Evolutionary conservation across 2,797 vertebrate genomes (phyloP), one percentile per base, ranked within the genome.

Genomic region (Psittacula echo): DNA sequence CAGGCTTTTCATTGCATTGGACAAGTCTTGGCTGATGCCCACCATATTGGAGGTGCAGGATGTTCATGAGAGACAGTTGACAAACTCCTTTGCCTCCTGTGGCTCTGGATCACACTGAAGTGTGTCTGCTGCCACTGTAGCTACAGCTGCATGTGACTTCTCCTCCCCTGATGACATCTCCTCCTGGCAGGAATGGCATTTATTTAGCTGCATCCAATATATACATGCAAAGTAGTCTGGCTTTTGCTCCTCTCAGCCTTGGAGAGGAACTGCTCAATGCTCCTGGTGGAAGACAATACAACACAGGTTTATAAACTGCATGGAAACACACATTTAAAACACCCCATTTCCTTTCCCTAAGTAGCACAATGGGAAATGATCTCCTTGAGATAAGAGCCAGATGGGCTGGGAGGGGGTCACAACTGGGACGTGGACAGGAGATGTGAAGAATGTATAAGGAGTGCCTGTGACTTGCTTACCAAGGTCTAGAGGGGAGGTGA

Each of bases 161-260:
- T 85, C 64, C 51, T 87, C 20, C 22, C 30, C 30, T 6, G 9
- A 42, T 53, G 62, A 53, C 66, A 71, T 2, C 41, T 91, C 27
- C 39, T 86, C 17, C 60, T 89, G 65, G n/a, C 85, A 91, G 45
- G 77, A 88, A 56, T 5, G 11, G 58, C 62, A 62, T 62, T 93
- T 83, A 19, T 75, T 81, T 82, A 64, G 47, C 83, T 85, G 24
- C 47, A 70, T 60, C 32, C 66, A 47, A 45, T 34, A 67, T 8
- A 23, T 29, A 75, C 0, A 0, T 66, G 32, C 27, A 32, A 79
- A 82, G 22, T 5, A 66, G n/a, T 7, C 64, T 61, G 67, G 42
- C 19, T 93, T 89, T 85, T 67, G 45, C 41, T 89, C 71, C 45
- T 66, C 39, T 66, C 37, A 74, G 27, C 30, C 47, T 61, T 64